These are phyloP conservation scores for Takifugu ocellatus DNA, from an alignment of 2,797 vertebrate species.

Conservation along the genomic window DNA sequence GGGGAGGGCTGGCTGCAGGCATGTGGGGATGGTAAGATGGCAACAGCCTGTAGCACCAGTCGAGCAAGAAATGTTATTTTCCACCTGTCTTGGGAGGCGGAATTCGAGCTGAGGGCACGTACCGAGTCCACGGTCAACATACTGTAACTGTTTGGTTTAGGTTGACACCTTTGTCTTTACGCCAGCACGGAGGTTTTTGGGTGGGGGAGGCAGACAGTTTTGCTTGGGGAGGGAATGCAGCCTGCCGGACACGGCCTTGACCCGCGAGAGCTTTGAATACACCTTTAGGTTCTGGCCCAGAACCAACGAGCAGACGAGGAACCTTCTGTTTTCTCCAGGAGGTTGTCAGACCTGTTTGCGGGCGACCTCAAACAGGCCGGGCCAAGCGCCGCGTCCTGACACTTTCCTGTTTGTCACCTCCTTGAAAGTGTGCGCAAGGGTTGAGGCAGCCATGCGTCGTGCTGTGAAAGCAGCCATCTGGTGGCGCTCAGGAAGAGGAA, in stretches of 20 bases:
- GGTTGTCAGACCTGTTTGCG: conserved; percentile 21
- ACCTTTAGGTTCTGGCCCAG: conserved; percentile 19
- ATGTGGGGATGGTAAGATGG: neutral
- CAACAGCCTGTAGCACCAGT: conserved; percentile 13
- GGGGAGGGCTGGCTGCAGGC: conserved; percentile 2
- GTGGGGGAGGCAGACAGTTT: conserved; percentile 12
- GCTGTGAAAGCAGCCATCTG: conserved; percentile 61
- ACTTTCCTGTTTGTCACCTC: conserved; percentile 69
- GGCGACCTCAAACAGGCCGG: conserved; percentile 35
- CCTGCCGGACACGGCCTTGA: conserved; percentile 20
- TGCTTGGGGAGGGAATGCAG: conserved; percentile 2
- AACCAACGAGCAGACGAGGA: conserved; percentile 6
- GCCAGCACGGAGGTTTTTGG: neutral
- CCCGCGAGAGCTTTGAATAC: conserved; percentile 8
- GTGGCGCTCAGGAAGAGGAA: conserved; percentile 66
- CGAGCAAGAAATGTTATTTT: conserved; percentile 12
- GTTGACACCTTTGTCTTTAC: too few species aligned
- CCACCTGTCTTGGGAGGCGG: conserved; percentile 3
- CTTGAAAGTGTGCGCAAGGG: neutral
- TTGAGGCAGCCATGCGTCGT: conserved; percentile 40
- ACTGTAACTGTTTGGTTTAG: too few species aligned
- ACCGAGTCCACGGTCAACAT: too few species aligned
- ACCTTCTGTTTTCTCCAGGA: conserved; percentile 5
- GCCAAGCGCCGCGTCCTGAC: conserved; percentile 54
- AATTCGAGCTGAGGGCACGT: neutral